Conservation (phyloP, 2,113 vertebrate genomes). For the Pterocles burchelli region DNA sequence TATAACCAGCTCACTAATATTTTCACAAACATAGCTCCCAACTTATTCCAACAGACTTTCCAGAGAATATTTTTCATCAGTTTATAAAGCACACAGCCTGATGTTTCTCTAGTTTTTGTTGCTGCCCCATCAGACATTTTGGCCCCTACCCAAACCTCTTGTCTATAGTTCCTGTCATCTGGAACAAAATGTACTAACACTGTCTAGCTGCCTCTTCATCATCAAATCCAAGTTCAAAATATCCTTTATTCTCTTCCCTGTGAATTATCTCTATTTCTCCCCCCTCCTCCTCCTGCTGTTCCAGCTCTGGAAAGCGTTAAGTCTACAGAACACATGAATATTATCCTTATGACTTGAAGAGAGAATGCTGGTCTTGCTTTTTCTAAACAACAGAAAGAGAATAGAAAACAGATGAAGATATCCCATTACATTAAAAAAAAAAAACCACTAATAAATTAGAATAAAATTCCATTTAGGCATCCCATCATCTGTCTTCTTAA, state of each 20-base stretch:
- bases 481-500: not conserved
- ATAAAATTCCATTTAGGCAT: conserved; percentile 13
- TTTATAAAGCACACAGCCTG: not conserved
- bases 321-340: not conserved
- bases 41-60: not conserved
- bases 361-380: not conserved
- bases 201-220: conserved; percentile 16
- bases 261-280: not conserved
- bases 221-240: conserved; percentile 5
- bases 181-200: conserved; percentile 12
- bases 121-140: not conserved
- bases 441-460: not conserved
- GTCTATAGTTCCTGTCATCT: conserved; percentile 5
- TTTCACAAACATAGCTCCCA: not conserved
- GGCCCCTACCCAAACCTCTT: conserved; percentile 25
- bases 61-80: not conserved
- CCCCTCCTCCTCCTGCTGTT: not conserved
- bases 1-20: not conserved
- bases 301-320: conserved; percentile 3
- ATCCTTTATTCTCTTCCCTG: not conserved
- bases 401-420: conserved; percentile 35
- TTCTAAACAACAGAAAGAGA: conserved; percentile 13
- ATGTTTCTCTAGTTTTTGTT: not conserved
- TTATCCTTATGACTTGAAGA: not conserved
- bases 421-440: not conserved